Evolutionary conservation across 2,888 invertebrate species (phyloP).

Genomic region (Drosophila niveifrons): DNA sequence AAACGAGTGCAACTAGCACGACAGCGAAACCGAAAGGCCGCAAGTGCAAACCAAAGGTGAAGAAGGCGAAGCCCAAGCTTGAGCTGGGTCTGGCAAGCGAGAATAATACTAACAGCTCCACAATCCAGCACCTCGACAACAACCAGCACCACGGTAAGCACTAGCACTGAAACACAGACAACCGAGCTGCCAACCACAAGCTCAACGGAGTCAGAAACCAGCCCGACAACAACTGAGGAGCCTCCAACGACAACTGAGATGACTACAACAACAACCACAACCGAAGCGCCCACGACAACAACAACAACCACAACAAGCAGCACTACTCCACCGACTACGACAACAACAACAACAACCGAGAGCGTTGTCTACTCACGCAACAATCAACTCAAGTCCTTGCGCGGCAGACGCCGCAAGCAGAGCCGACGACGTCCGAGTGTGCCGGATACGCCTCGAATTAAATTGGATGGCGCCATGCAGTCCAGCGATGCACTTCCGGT

Average conservation of each 20-base stretch:
- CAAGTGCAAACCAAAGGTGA: slow-evolving; percentile 35
- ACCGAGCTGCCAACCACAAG: slow-evolving; percentile 8
- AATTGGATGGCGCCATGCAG: slow-evolving; percentile 54
- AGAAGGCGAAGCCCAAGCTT: background rate
- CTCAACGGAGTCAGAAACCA: slow-evolving; percentile 2
- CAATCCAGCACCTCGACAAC: slow-evolving; percentile 6
- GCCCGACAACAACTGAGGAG: slow-evolving; percentile 20
- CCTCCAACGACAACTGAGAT: slow-evolving; percentile 9
- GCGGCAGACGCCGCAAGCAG: slow-evolving; percentile 7
- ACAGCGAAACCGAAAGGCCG: slow-evolving; percentile 20
- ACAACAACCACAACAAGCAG: background rate
- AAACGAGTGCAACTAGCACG: slow-evolving; percentile 9
- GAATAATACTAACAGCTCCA: background rate
- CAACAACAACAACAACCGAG: slow-evolving; percentile 3
- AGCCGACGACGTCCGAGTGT: slow-evolving; percentile 37
- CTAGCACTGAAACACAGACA: slow-evolving; percentile 7
- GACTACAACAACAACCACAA: slow-evolving; percentile 3
- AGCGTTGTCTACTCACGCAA: background rate
- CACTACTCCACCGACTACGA: background rate
- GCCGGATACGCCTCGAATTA: slow-evolving; percentile 61
- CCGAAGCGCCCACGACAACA: slow-evolving; percentile 2
- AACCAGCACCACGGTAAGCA: background rate
- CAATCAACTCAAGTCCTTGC: slow-evolving; percentile 32
- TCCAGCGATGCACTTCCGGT: slow-evolving; percentile 62
- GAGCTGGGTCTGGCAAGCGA: background rate